Evolutionary conservation across 2,888 invertebrate species (phyloP), one percentile per base, ranked within the genome.

Genomic region (Heliconius cydno): DNA sequence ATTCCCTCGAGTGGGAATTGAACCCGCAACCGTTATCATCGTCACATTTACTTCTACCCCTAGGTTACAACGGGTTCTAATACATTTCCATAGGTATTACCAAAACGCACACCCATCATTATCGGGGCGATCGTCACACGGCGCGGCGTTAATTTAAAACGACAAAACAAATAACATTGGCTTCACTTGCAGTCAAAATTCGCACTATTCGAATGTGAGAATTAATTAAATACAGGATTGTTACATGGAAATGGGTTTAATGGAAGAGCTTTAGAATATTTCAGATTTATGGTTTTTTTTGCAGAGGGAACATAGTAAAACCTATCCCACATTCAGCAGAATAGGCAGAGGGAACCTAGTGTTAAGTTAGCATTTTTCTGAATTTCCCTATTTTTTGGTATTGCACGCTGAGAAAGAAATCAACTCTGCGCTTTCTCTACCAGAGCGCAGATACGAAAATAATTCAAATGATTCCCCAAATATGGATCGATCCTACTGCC

Each of bases 161-260:
- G 94, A 91, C 94, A 93, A 92, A 94, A 93, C 94, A 93, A 94
- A 94, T 93, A 94, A 92, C 91, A 90, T 90, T 88, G 90, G 91
- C 93, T 93, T 94, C 94, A 94, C 90, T 93, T 91, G 91, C 94
- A 94, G 91, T 94, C 94, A 94, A 93, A 94, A 92, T 92, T 94
- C 93, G 90, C 94, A 95, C 94, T 94, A 94, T 94, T 88, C 94
- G 93, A 91, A 94, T 94, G 93, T 89, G 91, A 88, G 93, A 94
- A 95, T 94, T 95, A 94, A 95, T 94, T 95, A 95, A 94, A 94
- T 90, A 75, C 75, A 28, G 91, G 90, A 88, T 84, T 89, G 80
- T 83, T 83, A 83, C 86, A 80, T 34, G 12, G 86, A 85, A 80
- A 30, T 9, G 9, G 25, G 1, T 41, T 30, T 28, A 22, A 46